These are phyloP conservation scores for Cydia fagiglandana DNA, from an alignment of 1,140 invertebrate genomes.

Conservation along the genomic window DNA sequence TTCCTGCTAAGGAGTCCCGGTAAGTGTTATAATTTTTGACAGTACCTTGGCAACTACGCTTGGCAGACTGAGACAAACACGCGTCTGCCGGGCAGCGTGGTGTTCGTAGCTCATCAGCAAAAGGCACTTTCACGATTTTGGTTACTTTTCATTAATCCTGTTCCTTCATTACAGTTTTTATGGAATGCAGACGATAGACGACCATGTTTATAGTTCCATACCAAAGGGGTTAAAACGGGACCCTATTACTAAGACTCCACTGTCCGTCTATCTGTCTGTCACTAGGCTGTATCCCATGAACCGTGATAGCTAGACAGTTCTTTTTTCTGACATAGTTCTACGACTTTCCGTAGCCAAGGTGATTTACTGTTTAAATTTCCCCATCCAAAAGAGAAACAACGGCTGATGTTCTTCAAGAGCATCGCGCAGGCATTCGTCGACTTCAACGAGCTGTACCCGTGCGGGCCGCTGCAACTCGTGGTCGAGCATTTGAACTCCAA, in stretches of 20 bases:
- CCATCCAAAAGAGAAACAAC: slow-evolving; percentile 81
- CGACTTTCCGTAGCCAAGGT: neutral
- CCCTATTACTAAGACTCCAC: too few relatives aligned
- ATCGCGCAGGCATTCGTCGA: slow-evolving; percentile 96
- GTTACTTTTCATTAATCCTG: too few relatives aligned
- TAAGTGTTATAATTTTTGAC: slow-evolving; percentile 50
- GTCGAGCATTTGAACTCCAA: slow-evolving; percentile 94
- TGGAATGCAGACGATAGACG: too few relatives aligned
- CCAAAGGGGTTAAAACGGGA: too few relatives aligned
- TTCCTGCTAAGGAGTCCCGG: slow-evolving; percentile 94
- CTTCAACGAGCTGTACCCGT: slow-evolving; percentile 97
- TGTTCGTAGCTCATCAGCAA: slow-evolving; percentile 94
- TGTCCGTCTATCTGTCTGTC: too few relatives aligned
- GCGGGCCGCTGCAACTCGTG: slow-evolving; percentile 94
- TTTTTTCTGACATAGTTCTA: neutral
- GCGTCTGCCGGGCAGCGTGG: slow-evolving; percentile 92
- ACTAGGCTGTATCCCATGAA: too few relatives aligned
- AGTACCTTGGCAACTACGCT: slow-evolving; percentile 84
- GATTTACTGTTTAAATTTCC: slow-evolving; percentile 3
- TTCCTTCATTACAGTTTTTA: too few relatives aligned
- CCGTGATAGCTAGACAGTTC: too few relatives aligned
- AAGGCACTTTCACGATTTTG: too few relatives aligned
- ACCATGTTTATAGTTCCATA: too few relatives aligned
- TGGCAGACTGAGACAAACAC: slow-evolving; percentile 95
- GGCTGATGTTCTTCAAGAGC: slow-evolving; percentile 93